Evolutionary conservation across 92 coral and sea anemone species (phyloP).

Genomic region (Palythoa caribaeorum): DNA sequence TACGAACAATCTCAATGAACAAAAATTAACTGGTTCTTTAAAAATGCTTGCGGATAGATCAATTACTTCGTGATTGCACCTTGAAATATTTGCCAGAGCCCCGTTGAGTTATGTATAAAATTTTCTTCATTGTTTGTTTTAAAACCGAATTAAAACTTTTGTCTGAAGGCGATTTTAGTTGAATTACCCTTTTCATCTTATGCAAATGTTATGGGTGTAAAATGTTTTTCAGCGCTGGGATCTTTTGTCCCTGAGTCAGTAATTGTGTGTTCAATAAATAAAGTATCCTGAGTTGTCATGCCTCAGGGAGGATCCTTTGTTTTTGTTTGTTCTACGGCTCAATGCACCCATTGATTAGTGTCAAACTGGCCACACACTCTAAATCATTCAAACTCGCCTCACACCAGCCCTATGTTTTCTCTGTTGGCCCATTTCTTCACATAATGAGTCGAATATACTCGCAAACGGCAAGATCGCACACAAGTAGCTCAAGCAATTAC

Average conservation of each 20-base stretch:
- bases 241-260: slow-evolving; percentile 2
- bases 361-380: slow-evolving; percentile 17
- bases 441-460: slow-evolving; percentile 47
- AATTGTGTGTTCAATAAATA: slow-evolving; percentile 40
- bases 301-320: slow-evolving; percentile 28
- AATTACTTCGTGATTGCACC: no score
- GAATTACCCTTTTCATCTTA: slow-evolving; percentile 1
- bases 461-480: slow-evolving; percentile 33
- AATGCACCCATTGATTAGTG: slow-evolving; percentile 25
- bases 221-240: slow-evolving; percentile 4
- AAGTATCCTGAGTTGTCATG: slow-evolving; percentile 4
- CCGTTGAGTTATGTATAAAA: neutral
- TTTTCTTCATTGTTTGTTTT: neutral
- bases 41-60: no score
- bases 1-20: no score
- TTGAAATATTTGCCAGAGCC: no score
- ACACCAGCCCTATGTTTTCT: slow-evolving; percentile 12
- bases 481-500: slow-evolving; percentile 23
- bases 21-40: no score
- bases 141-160: neutral
- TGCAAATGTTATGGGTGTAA: slow-evolving; percentile 16
- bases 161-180: neutral
- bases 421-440: slow-evolving; percentile 11
- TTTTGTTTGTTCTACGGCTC: slow-evolving; percentile 32
- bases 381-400: neutral